Conservation (phyloP, 2,888 invertebrate species). For the Lysandra coridon region DNA sequence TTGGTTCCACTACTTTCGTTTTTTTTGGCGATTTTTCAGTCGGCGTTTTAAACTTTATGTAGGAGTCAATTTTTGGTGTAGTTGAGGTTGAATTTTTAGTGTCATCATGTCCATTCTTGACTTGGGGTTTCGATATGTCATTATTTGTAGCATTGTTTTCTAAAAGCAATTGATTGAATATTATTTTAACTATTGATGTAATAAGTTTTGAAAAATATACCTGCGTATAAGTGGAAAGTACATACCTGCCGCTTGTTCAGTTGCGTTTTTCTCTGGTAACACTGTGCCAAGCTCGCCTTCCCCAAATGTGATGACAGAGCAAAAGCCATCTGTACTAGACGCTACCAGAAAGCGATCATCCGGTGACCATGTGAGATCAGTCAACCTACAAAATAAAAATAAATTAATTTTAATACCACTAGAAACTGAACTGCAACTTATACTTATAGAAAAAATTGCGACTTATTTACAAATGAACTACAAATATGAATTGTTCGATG, state of each 20-base stretch:
- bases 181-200: neutral
- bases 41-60: slow-evolving; percentile 68
- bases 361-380: slow-evolving; percentile 67
- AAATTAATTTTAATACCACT: neutral
- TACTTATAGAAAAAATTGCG: neutral
- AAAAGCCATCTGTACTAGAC: slow-evolving; percentile 73
- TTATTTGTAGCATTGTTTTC: slow-evolving; percentile 55
- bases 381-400: slow-evolving; percentile 51
- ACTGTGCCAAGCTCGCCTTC: slow-evolving; percentile 59
- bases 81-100: slow-evolving; percentile 38
- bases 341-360: slow-evolving; percentile 63
- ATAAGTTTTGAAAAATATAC: neutral
- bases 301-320: slow-evolving; percentile 65
- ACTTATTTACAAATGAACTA: neutral
- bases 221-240: neutral
- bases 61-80: slow-evolving; percentile 59
- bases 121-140: slow-evolving; percentile 43
- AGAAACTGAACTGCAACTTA: too few relatives aligned
- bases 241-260: slow-evolving; percentile 33
- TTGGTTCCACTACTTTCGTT: slow-evolving; percentile 45
- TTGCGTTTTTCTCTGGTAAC: slow-evolving; percentile 47
- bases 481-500: neutral
- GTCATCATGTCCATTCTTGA: slow-evolving; percentile 40
- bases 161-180: slow-evolving; percentile 39
- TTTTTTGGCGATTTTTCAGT: slow-evolving; percentile 59